Conservation (phyloP, 2,888 invertebrate genomes). For the Lasioglossum oenotherae region DNA sequence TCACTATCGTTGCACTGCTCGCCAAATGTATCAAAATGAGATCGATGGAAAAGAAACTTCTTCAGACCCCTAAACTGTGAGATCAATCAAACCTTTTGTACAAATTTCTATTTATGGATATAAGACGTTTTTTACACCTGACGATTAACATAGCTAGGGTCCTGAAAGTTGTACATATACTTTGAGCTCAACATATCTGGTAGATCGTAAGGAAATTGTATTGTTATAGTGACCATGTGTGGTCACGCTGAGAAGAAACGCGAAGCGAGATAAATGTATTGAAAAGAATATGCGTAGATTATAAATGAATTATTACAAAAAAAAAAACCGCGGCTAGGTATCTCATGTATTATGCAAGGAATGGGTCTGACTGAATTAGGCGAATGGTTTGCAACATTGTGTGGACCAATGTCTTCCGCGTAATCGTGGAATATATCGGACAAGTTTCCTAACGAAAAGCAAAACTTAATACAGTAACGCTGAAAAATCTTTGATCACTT, state of each 20-base stretch:
- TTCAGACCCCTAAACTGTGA: constrained; percentile 77
- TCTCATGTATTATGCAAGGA: constrained; percentile 14
- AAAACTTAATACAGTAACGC: neutral
- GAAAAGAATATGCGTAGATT: neutral
- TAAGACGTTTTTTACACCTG: constrained; percentile 18
- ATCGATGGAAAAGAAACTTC: constrained; percentile 75
- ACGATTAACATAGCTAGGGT: neutral
- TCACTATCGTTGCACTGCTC: constrained; percentile 76
- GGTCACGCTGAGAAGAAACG: neutral
- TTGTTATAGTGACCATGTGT: neutral
- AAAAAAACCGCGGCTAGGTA: neutral
- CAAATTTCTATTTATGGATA: constrained; percentile 33
- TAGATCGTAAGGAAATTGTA: constrained; percentile 7
- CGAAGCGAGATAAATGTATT: neutral
- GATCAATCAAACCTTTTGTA: constrained; percentile 22
- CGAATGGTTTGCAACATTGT: constrained; percentile 12
- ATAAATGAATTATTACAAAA: constrained; percentile 1
- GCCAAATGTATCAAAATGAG: constrained; percentile 76
- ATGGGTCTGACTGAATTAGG: neutral
- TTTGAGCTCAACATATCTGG: constrained; percentile 47
- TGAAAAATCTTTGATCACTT: neutral
- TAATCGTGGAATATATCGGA: neutral
- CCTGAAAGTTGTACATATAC: constrained; percentile 43
- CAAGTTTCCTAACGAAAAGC: neutral
- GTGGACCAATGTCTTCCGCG: neutral